Evolutionary conservation across 2,797 vertebrate species (phyloP).

Genomic region (Rhinogobio ventralis): DNA sequence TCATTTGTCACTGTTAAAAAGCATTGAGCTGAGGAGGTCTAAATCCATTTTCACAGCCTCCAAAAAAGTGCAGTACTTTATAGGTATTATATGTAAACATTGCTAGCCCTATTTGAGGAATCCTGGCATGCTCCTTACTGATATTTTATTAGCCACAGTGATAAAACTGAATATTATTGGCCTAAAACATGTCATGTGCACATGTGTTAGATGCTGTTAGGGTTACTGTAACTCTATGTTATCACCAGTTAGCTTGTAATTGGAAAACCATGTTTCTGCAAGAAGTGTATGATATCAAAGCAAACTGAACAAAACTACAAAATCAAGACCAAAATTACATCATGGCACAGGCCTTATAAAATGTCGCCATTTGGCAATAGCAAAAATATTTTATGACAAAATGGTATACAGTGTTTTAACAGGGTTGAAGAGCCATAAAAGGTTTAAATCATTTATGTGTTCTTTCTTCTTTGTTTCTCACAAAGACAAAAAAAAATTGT

Average conservation of each 20-base stretch:
- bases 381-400: constrained; percentile 42
- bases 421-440: constrained; percentile 35
- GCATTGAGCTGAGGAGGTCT: neutral
- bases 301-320: constrained; percentile 37
- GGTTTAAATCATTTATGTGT: constrained; percentile 22
- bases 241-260: constrained; percentile 21
- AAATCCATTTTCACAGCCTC: constrained; percentile 1
- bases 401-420: constrained; percentile 40
- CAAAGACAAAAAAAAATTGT: neutral
- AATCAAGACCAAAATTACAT: constrained; percentile 68
- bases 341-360: constrained; percentile 61
- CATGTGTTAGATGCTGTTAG: constrained; percentile 15
- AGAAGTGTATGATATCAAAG: constrained; percentile 30
- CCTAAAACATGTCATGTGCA: constrained; percentile 16
- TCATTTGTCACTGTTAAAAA: constrained; percentile 34
- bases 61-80: neutral
- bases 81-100: neutral
- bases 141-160: neutral
- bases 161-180: constrained; percentile 8
- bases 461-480: constrained; percentile 18
- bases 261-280: constrained; percentile 23
- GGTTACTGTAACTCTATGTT: constrained; percentile 33
- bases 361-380: constrained; percentile 48
- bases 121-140: neutral
- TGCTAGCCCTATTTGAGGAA: neutral